Base-by-base conservation (phyloP, 1,140 invertebrate genomes). In the Orius insidiosus region DNA sequence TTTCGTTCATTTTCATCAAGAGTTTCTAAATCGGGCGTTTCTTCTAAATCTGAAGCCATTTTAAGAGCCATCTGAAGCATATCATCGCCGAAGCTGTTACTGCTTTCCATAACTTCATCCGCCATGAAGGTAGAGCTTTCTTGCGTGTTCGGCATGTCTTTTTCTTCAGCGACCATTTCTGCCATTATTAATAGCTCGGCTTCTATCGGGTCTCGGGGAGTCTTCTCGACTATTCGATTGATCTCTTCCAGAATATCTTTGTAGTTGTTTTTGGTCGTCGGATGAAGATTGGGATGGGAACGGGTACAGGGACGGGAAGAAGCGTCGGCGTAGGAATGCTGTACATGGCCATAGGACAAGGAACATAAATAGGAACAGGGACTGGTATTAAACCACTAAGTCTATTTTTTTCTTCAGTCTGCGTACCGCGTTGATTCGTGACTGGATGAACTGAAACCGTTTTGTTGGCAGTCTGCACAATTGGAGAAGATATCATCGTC, bases 141-240 rank as follows among this genome's bases (percentile, higher is more conserved):
- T 74, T 35, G 70, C 74, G 52, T 82, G 75, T 50, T 76, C 77
- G 39, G 75, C n/a, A n/a, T 67, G 51, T 86, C 83, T 56, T 82
- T 81, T 49, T 84, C 80, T 14, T 76, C 79, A 5, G 80, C 82
- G 1, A 90, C 84, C 75, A 88, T 85, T 59, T 89, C 85, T 0
- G 88, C 88, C 85, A 92, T 90, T 80, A 90, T 86, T 6, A 93
- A 62, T 38, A 93, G 58, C 59, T 93, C 88, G 1, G 86, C 86
- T 64, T 93, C 86, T 55, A 85, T 79, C 8, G 88, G 88, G 74
- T 92, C 85, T 1, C 80, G 72, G 0, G 87, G 87, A 62, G 86
- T 85, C 62, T 87, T 86, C 51, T 90, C 84, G 57, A 84, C 80
- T 55, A 90, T 89, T 59, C 76, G 80, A 57, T 88, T 87, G 7